Percentiles rank a stretch among this genome's conserved stretches.
These are phyloP conservation scores for Cryptophagus acutangulus DNA, from an alignment of 2,888 invertebrate genomes.

Conservation along the genomic window DNA sequence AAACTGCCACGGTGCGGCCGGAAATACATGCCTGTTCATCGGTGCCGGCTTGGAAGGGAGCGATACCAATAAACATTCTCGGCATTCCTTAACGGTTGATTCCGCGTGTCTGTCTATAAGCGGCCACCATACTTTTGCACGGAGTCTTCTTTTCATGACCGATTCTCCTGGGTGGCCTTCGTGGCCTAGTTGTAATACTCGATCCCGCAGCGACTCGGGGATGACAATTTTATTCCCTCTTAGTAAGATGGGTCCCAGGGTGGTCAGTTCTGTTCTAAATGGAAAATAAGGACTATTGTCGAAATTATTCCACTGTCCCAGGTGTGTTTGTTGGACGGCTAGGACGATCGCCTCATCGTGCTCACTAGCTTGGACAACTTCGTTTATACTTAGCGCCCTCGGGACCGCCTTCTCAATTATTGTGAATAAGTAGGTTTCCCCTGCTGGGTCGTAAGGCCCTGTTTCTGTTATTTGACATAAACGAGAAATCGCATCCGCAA, in stretches of 20 bases:
- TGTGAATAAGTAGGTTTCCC: slow-evolving; percentile 21
- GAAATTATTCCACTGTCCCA: slow-evolving; percentile 12
- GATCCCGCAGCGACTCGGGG: slow-evolving; percentile 16
- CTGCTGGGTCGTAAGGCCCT: slow-evolving; percentile 18
- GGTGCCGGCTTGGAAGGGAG: slow-evolving; percentile 8
- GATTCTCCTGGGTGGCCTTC: slow-evolving; percentile 29
- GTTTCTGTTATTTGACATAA: slow-evolving; percentile 14
- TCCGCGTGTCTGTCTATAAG: slow-evolving; percentile 18
- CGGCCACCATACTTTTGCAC: slow-evolving; percentile 27
- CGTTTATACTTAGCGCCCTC: slow-evolving; percentile 18
- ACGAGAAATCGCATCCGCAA: slow-evolving; percentile 29
- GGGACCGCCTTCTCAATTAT: slow-evolving; percentile 18
- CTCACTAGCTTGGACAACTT: slow-evolving; percentile 16
- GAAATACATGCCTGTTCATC: slow-evolving; percentile 9
- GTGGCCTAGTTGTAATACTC: slow-evolving; percentile 22
- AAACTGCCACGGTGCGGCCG: slow-evolving; percentile 7
- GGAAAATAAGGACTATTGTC: slow-evolving; percentile 18
- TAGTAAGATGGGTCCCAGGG: slow-evolving; percentile 23
- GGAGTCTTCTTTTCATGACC: slow-evolving; percentile 25
- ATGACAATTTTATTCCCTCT: slow-evolving; percentile 23
- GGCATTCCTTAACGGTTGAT: slow-evolving; percentile 17
- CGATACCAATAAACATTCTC: slow-evolving; percentile 18
- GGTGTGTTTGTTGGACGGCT: too few species aligned
- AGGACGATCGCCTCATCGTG: slow-evolving; percentile 12
- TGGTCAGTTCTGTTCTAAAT: slow-evolving; percentile 21